Evolutionary conservation across 2,797 vertebrate genomes (phyloP), one percentile per base, ranked within the genome.

Genomic region (Centropyge bicolor): DNA sequence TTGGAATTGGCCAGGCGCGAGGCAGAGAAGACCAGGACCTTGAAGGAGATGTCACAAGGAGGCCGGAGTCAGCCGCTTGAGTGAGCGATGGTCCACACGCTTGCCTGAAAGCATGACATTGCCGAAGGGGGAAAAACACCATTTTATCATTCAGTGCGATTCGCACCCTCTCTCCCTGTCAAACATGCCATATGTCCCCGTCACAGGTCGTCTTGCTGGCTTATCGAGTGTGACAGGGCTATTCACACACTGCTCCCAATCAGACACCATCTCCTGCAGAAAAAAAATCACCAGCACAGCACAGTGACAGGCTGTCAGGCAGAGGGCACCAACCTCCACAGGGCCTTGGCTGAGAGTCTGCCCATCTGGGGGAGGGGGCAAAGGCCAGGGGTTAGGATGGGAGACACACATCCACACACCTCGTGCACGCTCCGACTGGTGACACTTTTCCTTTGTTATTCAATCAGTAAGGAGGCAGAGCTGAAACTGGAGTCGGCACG

Each of bases 101-200:
- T 94, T 91, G 90, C 93, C 94, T 93, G 92, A 95, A 94, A 95
- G 93, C 92, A 92, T 95, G 95, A 95, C 94, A 95, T 95, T 95
- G 94, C 94, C 95, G 84, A 93, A 88, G 94, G 95, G 94, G 91
- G 92, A 92, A 93, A 94, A 94, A 93, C 93, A 95, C 84, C 91
- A 94, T 94, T 95, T 96, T 96, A 95, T 96, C 95, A 95, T 95
- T 95, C 95, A 93, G 93, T 93, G 94, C 93, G 92, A 95, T 95
- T 95, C 94, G 91, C 94, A 94, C 94, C 93, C 95, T 93, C 94
- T 94, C 92, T 90, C 91, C 92, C 94, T 95, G 93, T 95, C 95
- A 96, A 95, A 95, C 93, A 94, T 92, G 94, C 95, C 95, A 96
- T 95, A 95, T 96, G 95, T 96, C 94, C 94, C 93, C 92, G 90